Evolutionary conservation across 2,888 invertebrate genomes (phyloP).

Genomic region (Dasysyrphus albostriatus): DNA sequence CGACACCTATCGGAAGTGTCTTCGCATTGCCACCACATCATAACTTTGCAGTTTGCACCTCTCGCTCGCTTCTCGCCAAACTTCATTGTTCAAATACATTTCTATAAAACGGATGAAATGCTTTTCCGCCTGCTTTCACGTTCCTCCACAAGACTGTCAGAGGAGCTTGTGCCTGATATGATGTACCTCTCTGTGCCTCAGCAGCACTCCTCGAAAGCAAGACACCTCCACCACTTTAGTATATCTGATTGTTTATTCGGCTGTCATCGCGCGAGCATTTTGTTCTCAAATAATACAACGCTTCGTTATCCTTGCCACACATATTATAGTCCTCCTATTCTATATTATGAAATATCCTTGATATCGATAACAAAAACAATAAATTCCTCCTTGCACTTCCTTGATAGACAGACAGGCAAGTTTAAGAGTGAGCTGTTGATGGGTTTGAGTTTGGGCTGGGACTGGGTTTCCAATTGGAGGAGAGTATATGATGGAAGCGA

Average conservation of each 20-base stretch:
- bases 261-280: slow-evolving; percentile 70
- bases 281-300: slow-evolving; percentile 48
- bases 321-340: slow-evolving; percentile 16
- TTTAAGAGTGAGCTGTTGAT: neutral
- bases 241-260: slow-evolving; percentile 76
- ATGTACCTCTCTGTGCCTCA: neutral
- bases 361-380: slow-evolving; percentile 75
- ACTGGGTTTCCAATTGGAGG: neutral
- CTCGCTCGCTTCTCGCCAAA: slow-evolving; percentile 32
- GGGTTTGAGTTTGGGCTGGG: neutral
- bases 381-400: slow-evolving; percentile 74
- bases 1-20: slow-evolving; percentile 74
- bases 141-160: neutral
- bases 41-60: slow-evolving; percentile 56
- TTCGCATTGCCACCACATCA: slow-evolving; percentile 31
- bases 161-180: neutral
- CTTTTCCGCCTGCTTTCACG: slow-evolving; percentile 60
- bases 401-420: slow-evolving; percentile 63
- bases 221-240: slow-evolving; percentile 52
- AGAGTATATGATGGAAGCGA: neutral
- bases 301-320: slow-evolving; percentile 72
- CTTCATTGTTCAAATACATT: slow-evolving; percentile 66
- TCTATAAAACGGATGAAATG: slow-evolving; percentile 75
- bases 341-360: slow-evolving; percentile 63
- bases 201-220: slow-evolving; percentile 38